Evolutionary conservation across 2,888 invertebrate species (phyloP).

Genomic region (Cerastis rubricosa): DNA sequence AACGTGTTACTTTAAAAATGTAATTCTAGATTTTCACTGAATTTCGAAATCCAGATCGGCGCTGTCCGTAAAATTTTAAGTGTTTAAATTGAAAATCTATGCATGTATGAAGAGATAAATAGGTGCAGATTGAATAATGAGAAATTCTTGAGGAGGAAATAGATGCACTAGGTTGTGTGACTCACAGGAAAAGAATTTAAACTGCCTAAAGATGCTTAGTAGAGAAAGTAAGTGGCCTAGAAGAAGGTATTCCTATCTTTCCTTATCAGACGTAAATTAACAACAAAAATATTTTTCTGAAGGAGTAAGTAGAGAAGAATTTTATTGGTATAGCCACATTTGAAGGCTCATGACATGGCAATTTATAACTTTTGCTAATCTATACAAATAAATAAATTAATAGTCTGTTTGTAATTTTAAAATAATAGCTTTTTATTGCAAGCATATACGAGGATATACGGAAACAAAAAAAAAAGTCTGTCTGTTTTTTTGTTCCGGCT

Average conservation of each 20-base stretch:
- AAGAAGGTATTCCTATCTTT: not conserved
- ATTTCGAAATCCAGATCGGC: conserved; percentile 50
- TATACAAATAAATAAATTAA: no score
- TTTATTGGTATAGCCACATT: not conserved
- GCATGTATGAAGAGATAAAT: conserved; percentile 41
- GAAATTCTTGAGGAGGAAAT: conserved; percentile 9
- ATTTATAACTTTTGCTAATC: no score
- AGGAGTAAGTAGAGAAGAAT: no score
- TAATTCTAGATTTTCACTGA: conserved; percentile 56
- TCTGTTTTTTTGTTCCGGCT: no score
- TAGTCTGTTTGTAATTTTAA: no score
- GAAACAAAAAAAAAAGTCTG: no score
- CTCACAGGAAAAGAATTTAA: conserved; percentile 35
- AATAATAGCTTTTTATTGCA: no score
- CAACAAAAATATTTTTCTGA: no score
- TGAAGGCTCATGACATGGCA: not conserved
- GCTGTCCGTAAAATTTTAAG: conserved; percentile 55
- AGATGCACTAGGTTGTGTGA: conserved; percentile 32
- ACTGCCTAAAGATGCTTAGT: conserved; percentile 6
- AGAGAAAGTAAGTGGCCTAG: conserved; percentile 20
- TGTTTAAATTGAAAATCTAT: conserved; percentile 38
- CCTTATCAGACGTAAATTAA: not conserved
- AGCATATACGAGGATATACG: no score
- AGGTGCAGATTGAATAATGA: conserved; percentile 19
- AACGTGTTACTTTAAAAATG: conserved; percentile 49